These are phyloP conservation scores for Temnothorax nylanderi DNA, from an alignment of 1,140 invertebrate genomes.

Conservation along the genomic window DNA sequence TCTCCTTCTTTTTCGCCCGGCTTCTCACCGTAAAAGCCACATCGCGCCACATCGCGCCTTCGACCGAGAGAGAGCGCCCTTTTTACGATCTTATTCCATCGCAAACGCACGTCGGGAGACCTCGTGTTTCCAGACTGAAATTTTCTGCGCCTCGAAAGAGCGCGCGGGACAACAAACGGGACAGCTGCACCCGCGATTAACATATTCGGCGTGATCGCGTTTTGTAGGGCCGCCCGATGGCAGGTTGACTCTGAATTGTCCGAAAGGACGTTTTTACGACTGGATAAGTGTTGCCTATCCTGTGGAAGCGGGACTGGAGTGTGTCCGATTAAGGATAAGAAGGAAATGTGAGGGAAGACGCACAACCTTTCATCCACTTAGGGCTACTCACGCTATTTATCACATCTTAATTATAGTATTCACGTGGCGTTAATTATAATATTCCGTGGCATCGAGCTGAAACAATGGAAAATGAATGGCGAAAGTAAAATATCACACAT, in stretches of 20 bases:
- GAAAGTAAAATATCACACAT: not conserved
- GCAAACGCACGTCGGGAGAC: not conserved
- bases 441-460: not conserved
- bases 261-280: slow-evolving; percentile 3
- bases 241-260: slow-evolving; percentile 39
- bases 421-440: not conserved
- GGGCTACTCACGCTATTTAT: not conserved
- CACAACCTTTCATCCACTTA: not conserved
- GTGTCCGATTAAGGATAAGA: slow-evolving; percentile 17
- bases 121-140: slow-evolving; percentile 37
- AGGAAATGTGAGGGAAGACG: not conserved
- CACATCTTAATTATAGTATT: not conserved
- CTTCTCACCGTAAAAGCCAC: slow-evolving; percentile 47
- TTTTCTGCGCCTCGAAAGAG: not conserved
- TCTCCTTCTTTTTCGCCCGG: not conserved
- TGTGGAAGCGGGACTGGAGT: not conserved
- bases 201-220: slow-evolving; percentile 46
- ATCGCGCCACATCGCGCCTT: slow-evolving; percentile 39
- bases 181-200: slow-evolving; percentile 54
- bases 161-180: slow-evolving; percentile 15
- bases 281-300: slow-evolving; percentile 6
- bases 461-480: not conserved
- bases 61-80: slow-evolving; percentile 22
- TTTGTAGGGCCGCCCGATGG: not conserved
- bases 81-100: slow-evolving; percentile 55